phyloP scores from a whole-genome alignment of 1,140 invertebrate genomes.

The Sycophaga agraensis region DNA sequence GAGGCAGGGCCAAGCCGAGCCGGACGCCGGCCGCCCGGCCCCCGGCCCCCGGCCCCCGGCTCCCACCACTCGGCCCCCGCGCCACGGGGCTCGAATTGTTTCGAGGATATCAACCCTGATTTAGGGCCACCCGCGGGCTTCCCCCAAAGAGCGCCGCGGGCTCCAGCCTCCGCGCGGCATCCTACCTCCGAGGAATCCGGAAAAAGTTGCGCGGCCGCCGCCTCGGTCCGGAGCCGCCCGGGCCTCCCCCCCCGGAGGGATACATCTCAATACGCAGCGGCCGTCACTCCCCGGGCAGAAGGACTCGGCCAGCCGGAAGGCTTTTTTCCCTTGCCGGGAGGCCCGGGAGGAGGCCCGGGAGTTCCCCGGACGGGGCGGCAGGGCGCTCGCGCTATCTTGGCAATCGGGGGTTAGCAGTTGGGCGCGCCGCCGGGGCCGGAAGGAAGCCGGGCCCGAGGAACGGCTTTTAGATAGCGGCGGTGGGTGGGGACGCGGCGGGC shows the following conservation, averaged over 20 bases:
- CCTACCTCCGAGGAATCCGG: neutral
- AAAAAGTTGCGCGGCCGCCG: neutral
- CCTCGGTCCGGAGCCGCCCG: neutral
- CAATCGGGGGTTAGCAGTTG: neutral
- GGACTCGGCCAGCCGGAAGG: no score
- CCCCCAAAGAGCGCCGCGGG: no score
- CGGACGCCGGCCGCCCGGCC: slow-evolving; percentile 26
- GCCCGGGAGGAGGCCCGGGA: no score
- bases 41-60: slow-evolving; percentile 38
- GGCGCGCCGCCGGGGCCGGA: neutral
- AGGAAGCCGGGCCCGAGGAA: neutral
- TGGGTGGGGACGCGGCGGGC: slow-evolving; percentile 23
- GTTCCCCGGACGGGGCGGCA: no score
- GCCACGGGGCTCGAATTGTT: slow-evolving; percentile 50
- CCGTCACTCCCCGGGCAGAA: no score
- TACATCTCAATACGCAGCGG: no score
- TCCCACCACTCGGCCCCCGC: neutral
- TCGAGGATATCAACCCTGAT: slow-evolving; percentile 56
- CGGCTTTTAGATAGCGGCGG: slow-evolving; percentile 29
- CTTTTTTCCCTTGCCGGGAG: neutral
- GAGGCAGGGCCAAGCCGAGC: slow-evolving; percentile 19
- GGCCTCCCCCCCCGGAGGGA: neutral
- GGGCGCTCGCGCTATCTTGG: neutral
- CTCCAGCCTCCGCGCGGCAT: neutral
- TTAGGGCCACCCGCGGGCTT: slow-evolving; percentile 45